Evolutionary conservation across 2,113 vertebrate genomes (phyloP).

Genomic region (Pachycephala philippinensis): DNA sequence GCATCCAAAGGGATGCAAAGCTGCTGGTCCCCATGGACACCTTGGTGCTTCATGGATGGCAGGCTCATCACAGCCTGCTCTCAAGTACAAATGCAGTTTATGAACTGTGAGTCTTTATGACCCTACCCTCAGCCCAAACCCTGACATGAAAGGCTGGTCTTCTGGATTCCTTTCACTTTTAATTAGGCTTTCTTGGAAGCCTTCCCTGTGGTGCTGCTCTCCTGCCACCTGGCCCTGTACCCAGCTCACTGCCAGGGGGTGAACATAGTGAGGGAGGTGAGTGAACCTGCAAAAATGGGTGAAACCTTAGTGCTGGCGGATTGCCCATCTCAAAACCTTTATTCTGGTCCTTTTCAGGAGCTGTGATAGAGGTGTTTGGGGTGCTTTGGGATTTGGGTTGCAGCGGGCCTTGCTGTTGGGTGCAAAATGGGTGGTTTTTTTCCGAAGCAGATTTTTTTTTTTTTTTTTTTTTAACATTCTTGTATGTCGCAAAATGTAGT

Average conservation of each 20-base stretch:
- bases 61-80: not conserved
- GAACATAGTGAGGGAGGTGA: not conserved
- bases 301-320: rapidly evolving
- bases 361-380: not conserved
- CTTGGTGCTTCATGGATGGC: not conserved
- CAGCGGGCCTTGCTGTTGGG: not conserved
- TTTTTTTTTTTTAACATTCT: no score
- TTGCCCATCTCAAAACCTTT: not conserved
- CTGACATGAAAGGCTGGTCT: rapidly evolving
- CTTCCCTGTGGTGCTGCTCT: not conserved
- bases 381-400: not conserved
- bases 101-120: not conserved
- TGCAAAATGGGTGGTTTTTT: not conserved
- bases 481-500: not conserved
- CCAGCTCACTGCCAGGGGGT: not conserved
- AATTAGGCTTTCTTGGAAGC: not conserved
- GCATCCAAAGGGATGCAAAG: not conserved
- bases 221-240: not conserved
- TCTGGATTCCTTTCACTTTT: not conserved
- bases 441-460: not conserved
- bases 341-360: not conserved
- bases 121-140: not conserved
- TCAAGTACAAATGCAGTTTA: not conserved
- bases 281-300: not conserved
- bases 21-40: not conserved